A percentile compares a stretch with the other conserved stretches of the same genome.
Conservation (phyloP, 2,113 vertebrate genomes). For the Poeciliopsis prolifica region DNA sequence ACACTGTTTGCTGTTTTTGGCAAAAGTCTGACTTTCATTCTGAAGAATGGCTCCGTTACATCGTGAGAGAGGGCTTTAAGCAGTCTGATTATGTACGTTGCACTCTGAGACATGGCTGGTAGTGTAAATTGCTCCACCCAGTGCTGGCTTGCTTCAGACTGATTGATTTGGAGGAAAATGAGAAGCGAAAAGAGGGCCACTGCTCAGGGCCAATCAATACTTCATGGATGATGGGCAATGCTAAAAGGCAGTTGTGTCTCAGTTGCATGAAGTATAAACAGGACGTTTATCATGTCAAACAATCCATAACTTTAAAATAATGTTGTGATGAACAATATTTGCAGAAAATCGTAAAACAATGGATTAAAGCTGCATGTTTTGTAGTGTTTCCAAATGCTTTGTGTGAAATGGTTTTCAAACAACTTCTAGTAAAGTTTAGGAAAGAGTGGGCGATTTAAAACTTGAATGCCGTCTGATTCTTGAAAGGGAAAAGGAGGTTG, state of each 20-base stretch:
- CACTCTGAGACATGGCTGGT: constrained; percentile 55
- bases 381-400: constrained; percentile 33
- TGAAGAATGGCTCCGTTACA: constrained; percentile 40
- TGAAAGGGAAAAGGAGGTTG: constrained; percentile 19
- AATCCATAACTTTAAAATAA: constrained; percentile 35
- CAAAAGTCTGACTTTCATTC: constrained; percentile 39
- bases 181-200: constrained; percentile 20
- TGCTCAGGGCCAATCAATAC: constrained; percentile 28
- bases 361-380: constrained; percentile 29
- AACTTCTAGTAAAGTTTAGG: constrained; percentile 22
- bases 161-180: constrained; percentile 48
- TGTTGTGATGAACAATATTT: constrained; percentile 44
- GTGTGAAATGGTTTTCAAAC: constrained; percentile 46
- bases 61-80: constrained; percentile 39
- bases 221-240: constrained; percentile 41
- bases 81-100: constrained; percentile 55
- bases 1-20: constrained; percentile 62
- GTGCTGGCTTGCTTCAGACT: constrained; percentile 34
- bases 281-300: constrained; percentile 45
- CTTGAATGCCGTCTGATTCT: constrained; percentile 11
- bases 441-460: constrained; percentile 32
- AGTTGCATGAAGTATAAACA: constrained; percentile 48
- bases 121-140: constrained; percentile 53
- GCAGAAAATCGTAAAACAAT: constrained; percentile 42
- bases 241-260: constrained; percentile 36